Evolutionary conservation across 1,140 invertebrate genomes (phyloP).

Genomic region (Cataglyphis hispanica): DNA sequence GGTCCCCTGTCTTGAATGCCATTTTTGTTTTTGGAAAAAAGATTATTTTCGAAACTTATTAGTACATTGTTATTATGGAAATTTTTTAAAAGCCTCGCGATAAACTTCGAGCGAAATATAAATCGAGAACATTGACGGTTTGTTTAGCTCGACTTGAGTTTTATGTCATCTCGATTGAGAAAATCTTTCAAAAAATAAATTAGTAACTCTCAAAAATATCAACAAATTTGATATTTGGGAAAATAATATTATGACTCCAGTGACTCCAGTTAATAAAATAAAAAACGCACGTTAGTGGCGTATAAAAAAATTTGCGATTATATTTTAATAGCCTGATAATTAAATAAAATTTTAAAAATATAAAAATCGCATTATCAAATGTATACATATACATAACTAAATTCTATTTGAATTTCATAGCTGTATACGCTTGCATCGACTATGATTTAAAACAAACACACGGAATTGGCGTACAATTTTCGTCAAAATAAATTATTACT

Average conservation of each 20-base stretch:
- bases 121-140: constrained; percentile 9
- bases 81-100: constrained; percentile 30
- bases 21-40: background rate
- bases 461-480: constrained; percentile 8
- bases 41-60: constrained; percentile 27
- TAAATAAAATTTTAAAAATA: background rate
- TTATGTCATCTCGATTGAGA: background rate
- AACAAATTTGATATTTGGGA: background rate
- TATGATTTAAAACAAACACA: constrained; percentile 33
- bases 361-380: background rate
- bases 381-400: background rate
- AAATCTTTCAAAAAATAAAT: background rate
- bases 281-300: background rate
- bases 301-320: background rate
- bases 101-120: constrained; percentile 4
- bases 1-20: background rate
- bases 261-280: background rate
- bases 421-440: background rate
- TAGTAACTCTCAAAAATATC: background rate
- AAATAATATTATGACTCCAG: background rate
- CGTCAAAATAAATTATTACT: background rate
- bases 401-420: constrained; percentile 23
- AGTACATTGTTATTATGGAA: constrained; percentile 33
- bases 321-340: background rate
- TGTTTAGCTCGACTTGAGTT: background rate